These are phyloP conservation scores for Podarcis cretensis DNA, from an alignment of 2,113 vertebrate species.

Conservation along the genomic window DNA sequence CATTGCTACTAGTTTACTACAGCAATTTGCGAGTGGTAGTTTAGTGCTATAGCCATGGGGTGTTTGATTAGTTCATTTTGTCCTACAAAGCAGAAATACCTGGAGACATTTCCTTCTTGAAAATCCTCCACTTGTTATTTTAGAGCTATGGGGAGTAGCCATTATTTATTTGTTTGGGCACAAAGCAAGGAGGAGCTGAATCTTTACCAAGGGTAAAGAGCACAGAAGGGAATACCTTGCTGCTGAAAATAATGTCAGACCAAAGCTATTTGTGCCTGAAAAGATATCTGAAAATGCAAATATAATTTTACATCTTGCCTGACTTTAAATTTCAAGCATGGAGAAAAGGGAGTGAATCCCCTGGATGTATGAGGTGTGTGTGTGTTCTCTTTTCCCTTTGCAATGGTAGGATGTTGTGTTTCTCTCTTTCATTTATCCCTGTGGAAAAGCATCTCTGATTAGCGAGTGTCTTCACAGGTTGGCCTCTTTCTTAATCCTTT, in stretches of 20 bases:
- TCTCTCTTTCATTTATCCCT: not conserved
- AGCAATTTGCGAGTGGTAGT: not conserved
- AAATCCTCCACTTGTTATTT: not conserved
- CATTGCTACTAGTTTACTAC: not conserved
- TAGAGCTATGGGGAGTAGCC: not conserved
- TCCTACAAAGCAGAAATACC: not conserved
- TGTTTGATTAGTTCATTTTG: not conserved
- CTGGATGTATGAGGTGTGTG: not conserved
- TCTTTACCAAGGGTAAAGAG: not conserved
- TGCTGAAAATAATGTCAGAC: too few relatives aligned
- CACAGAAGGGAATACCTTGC: not conserved
- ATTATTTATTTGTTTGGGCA: not conserved
- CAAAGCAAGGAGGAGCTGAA: not conserved
- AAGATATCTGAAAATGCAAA: not conserved
- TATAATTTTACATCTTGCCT: not conserved
- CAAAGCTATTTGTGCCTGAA: not conserved
- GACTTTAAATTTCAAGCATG: not conserved
- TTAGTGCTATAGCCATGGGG: not conserved
- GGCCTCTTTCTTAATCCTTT: not conserved
- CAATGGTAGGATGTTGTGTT: not conserved
- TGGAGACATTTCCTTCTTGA: not conserved
- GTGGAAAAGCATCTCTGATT: not conserved
- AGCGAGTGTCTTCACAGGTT: not conserved
- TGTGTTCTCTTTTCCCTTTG: not conserved
- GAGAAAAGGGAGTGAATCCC: not conserved